These are phyloP conservation scores for Pongo abelii DNA, from an alignment of 2,113 vertebrate species.

Conservation along the genomic window DNA sequence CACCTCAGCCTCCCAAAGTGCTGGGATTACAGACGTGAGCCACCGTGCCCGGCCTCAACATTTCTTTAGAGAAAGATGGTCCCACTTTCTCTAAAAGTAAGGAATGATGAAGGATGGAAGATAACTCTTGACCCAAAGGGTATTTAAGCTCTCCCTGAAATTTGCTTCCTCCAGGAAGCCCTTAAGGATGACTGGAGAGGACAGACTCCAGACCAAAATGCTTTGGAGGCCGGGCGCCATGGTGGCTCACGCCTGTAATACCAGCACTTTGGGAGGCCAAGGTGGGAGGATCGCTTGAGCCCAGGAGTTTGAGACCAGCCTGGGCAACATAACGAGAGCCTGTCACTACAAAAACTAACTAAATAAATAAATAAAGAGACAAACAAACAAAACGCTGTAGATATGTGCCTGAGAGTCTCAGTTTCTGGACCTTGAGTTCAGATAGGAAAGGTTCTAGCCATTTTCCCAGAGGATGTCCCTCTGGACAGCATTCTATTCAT, in stretches of 20 bases:
- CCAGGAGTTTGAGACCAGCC: no score
- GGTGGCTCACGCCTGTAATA: no score
- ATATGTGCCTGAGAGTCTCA: not conserved
- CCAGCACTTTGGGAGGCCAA: no score
- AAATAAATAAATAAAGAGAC: no score
- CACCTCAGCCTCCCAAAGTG: no score
- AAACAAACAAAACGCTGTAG: not conserved
- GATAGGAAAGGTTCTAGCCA: not conserved
- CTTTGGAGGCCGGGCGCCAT: no score
- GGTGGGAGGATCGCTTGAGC: no score
- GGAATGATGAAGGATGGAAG: not conserved
- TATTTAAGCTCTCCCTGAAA: not conserved
- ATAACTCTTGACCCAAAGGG: not conserved
- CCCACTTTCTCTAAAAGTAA: not conserved
- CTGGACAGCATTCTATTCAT: not conserved
- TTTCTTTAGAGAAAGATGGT: not conserved
- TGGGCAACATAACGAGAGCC: no score
- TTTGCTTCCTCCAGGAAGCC: not conserved
- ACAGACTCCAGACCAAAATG: not conserved
- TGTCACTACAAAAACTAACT: no score
- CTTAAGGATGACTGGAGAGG: not conserved
- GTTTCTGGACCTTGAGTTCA: not conserved
- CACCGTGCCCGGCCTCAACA: no score
- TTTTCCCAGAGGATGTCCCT: not conserved
- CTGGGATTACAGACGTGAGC: no score